Percentiles rank a stretch among this genome's conserved stretches.
Conservation (phyloP, 1,140 invertebrate species). For the Phthorimaea operculella region DNA sequence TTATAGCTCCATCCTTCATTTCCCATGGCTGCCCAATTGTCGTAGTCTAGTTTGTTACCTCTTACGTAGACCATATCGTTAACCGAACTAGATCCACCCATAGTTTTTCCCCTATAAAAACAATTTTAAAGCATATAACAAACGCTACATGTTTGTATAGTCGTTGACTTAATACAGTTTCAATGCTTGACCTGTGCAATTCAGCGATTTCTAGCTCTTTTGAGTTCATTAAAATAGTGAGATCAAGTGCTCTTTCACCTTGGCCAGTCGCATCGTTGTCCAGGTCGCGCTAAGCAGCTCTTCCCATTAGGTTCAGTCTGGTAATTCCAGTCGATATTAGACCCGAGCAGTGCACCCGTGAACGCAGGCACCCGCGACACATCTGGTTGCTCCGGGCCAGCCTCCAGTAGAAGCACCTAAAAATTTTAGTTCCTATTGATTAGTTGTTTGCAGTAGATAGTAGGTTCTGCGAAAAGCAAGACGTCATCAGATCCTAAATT, state of each 20-base stretch:
- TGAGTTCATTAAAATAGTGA: no score
- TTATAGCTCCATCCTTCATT: constrained; percentile 86
- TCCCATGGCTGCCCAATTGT: constrained; percentile 72
- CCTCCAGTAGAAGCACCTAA: constrained; percentile 78
- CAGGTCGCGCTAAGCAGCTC: constrained; percentile 45
- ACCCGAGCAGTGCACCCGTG: constrained; percentile 63
- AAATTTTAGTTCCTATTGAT: no score
- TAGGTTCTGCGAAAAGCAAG: no score
- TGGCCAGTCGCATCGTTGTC: constrained; percentile 72
- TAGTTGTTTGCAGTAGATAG: no score
- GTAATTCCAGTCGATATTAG: constrained; percentile 74
- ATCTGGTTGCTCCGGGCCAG: constrained; percentile 77
- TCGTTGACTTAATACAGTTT: no score
- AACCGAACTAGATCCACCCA: constrained; percentile 79
- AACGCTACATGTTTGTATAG: no score
- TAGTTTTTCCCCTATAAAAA: constrained; percentile 61
- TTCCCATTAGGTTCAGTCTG: constrained; percentile 66
- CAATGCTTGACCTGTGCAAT: no score
- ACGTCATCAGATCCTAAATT: no score
- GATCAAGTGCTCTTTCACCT: no score
- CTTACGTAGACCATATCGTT: constrained; percentile 86
- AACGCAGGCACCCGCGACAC: constrained; percentile 73
- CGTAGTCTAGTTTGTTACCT: constrained; percentile 79
- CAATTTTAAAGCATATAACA: no score
- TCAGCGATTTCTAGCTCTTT: no score